Conservation (phyloP, 2,888 invertebrate species). For the Torymus tubicola region DNA sequence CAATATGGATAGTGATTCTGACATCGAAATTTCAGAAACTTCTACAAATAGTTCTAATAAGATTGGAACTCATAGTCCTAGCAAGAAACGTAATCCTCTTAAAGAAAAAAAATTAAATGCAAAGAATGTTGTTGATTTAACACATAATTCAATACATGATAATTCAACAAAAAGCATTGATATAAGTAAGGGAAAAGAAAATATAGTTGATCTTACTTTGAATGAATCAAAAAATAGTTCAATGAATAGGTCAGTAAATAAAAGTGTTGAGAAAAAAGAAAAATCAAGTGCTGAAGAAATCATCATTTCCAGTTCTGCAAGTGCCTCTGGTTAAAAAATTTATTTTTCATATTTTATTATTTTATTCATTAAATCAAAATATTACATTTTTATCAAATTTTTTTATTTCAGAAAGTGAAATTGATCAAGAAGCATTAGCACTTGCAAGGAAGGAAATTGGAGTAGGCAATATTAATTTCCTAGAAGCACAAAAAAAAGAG, state of each 20-base stretch:
- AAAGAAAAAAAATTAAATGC: too few species aligned
- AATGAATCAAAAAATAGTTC: conserved; percentile 6
- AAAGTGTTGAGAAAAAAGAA: background rate
- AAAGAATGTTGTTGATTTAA: too few species aligned
- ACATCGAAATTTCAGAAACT: too few species aligned
- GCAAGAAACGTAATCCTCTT: too few species aligned
- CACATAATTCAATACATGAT: too few species aligned
- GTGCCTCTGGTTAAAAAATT: conserved; percentile 44
- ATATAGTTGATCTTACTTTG: conserved; percentile 35
- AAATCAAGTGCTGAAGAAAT: conserved; percentile 4
- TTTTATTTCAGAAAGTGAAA: conserved; percentile 55
- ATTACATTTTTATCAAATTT: background rate
- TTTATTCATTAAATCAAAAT: background rate
- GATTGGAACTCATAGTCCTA: too few species aligned
- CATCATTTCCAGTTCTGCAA: conserved; percentile 46
- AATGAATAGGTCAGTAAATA: background rate
- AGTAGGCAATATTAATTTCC: conserved; percentile 62
- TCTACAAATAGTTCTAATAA: too few species aligned
- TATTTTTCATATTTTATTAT: too few species aligned
- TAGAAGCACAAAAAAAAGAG: conserved; percentile 65
- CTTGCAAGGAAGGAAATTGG: conserved; percentile 63
- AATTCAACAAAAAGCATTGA: too few species aligned
- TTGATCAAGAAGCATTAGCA: conserved; percentile 44
- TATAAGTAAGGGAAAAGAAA: background rate
- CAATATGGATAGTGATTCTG: too few species aligned